Conservation (phyloP, 2,888 invertebrate species). For the Eilema sororculum region DNA sequence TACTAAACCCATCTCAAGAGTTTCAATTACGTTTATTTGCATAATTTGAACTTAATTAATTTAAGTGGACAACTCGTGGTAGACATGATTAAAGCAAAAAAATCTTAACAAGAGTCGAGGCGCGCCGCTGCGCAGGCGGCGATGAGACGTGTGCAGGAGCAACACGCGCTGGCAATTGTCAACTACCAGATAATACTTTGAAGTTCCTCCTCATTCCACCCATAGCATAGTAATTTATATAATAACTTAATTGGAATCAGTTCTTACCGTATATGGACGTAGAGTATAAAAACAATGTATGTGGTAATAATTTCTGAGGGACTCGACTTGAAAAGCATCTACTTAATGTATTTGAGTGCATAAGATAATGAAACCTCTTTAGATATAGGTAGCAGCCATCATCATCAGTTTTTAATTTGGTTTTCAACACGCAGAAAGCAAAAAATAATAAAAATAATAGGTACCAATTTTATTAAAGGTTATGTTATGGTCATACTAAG, state of each 20-base stretch:
- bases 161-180: constrained; percentile 31
- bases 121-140: constrained; percentile 38
- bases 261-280: constrained; percentile 31
- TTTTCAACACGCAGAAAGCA: background rate
- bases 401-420: background rate
- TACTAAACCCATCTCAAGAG: constrained; percentile 20
- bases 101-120: constrained; percentile 34
- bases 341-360: background rate
- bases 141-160: constrained; percentile 28
- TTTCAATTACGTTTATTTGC: constrained; percentile 30
- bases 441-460: background rate
- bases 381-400: background rate
- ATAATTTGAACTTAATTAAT: constrained; percentile 39
- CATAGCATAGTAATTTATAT: constrained; percentile 46
- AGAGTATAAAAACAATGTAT: background rate
- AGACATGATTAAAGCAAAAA: constrained; percentile 45
- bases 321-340: background rate
- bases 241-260: constrained; percentile 61
- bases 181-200: constrained; percentile 9
- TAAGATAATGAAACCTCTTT: background rate
- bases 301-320: constrained; percentile 6
- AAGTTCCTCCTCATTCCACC: constrained; percentile 14
- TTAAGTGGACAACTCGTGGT: constrained; percentile 12
- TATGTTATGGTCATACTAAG: background rate
- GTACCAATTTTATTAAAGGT: background rate